Base-by-base conservation (phyloP, 2,797 vertebrate genomes). In the Gallinago stenura region DNA sequence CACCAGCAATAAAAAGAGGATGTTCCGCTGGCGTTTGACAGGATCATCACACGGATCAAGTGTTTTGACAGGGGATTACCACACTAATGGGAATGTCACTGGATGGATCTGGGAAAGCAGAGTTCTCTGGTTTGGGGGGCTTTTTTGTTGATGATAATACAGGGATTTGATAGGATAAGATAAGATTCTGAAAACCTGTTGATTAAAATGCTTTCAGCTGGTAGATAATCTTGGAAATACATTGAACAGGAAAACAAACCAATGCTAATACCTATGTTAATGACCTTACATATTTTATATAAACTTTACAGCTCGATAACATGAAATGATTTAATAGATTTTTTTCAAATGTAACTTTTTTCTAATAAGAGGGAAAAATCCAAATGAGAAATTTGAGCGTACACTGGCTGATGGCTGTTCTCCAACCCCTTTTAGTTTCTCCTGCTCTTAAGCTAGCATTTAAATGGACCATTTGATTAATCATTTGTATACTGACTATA, bases 391-490 rank as follows among this genome's bases (percentile, higher is more conserved):
- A n/a, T 15, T 4, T 12, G 33, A 60, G 22, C 7, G 1, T 53
- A 37, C 20, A 1, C 54, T 50, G 69, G 20, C 91, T 93, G 83
- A 76, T 88, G 86, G 83, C 91, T 76, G 43, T 69, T 92, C 95
- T 65, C 58, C 54, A 82, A 21, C 95, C 94, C 88, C 94, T 94
- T 94, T 90, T 93, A 72, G 71, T 88, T 95, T 95, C 93, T 95
- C 46, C 87, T 90, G 92, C 92, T 96, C 96, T 95, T 95, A 96
- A 96, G 77, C 83, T 75, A 94, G 97, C 97, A 97, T 98, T 98
- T 97, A 97, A 97, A 97, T 97, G 97, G 97, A 97, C 93, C 97
- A 93, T 98, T 98, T 98, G 97, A 98, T 98, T 97, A 98, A 98
- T 98, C 97, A 97, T 98, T 97, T 97, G 96, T 97, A 90, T 95